Conservation (phyloP, 2,113 vertebrate genomes). For the Syngnathus scovelli region DNA sequence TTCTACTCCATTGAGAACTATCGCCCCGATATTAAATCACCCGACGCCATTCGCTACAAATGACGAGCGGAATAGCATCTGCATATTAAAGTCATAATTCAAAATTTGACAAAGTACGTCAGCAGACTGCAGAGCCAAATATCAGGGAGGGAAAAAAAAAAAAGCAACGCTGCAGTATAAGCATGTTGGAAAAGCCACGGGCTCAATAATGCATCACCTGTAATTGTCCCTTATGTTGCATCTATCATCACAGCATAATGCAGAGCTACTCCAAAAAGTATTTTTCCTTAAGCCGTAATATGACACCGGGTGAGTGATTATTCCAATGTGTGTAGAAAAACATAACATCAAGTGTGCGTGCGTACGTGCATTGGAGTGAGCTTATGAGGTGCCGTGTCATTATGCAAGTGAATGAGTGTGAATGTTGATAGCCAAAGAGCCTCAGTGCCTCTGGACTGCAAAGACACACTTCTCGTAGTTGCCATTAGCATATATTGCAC, state of each 20-base stretch:
- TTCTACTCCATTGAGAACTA: not conserved
- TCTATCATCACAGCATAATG: constrained; percentile 55
- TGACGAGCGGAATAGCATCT: not conserved
- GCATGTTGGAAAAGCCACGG: constrained; percentile 49
- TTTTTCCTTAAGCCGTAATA: constrained; percentile 51
- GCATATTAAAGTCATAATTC: not conserved
- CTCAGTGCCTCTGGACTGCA: constrained; percentile 43
- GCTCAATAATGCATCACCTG: constrained; percentile 61
- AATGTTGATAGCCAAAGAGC: constrained; percentile 43
- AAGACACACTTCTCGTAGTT: constrained; percentile 45
- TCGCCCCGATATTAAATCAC: not conserved
- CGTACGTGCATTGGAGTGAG: constrained; percentile 13
- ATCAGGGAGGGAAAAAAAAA: not conserved
- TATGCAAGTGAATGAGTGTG: constrained; percentile 41
- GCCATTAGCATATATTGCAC: constrained; percentile 59
- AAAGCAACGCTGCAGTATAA: constrained; percentile 50
- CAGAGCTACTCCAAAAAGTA: constrained; percentile 41
- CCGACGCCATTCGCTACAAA: not conserved
- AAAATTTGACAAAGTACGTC: not conserved
- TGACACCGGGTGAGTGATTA: constrained; percentile 24
- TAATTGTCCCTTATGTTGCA: constrained; percentile 56
- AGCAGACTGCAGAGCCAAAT: not conserved
- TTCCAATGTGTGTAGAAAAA: constrained; percentile 8
- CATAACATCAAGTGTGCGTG: not conserved
- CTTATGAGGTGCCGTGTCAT: constrained; percentile 25